phyloP scores from a whole-genome alignment of 2,888 invertebrate species.

The Ophion ellenae region DNA sequence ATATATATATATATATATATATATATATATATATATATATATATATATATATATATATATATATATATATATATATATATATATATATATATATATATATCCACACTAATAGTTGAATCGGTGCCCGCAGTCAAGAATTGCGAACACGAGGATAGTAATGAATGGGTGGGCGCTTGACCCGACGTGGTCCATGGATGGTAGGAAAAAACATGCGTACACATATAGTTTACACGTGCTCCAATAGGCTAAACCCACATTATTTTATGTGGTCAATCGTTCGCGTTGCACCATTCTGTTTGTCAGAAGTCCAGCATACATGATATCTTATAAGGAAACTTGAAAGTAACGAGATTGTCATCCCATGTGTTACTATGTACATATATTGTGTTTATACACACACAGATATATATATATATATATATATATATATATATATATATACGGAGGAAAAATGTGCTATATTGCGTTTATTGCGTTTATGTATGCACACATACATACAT shows the following conservation, averaged over 20 bases:
- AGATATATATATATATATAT: too few species aligned
- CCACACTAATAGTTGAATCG: conserved; percentile 2
- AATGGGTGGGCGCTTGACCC: conserved; percentile 40
- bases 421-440: too few species aligned
- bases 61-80: neutral
- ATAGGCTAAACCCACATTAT: conserved; percentile 17
- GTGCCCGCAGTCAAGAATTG: conserved; percentile 61
- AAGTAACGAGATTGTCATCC: conserved; percentile 71
- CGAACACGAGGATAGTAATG: conserved; percentile 56
- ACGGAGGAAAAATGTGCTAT: too few species aligned
- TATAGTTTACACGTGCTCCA: neutral
- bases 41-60: too few species aligned
- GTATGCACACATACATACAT: too few species aligned
- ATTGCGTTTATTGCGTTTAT: too few species aligned
- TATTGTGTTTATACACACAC: too few species aligned
- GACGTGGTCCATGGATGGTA: conserved; percentile 56
- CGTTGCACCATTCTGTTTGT: conserved; percentile 1
- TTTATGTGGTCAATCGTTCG: neutral
- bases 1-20: too few species aligned
- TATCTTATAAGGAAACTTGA: conserved; percentile 69
- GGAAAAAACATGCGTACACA: conserved; percentile 5
- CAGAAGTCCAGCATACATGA: conserved; percentile 33
- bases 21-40: too few species aligned
- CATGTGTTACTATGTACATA: conserved; percentile 55
- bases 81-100: neutral